phyloP scores from a whole-genome alignment of 2,113 vertebrate genomes.

The Hyperopisus bebe region DNA sequence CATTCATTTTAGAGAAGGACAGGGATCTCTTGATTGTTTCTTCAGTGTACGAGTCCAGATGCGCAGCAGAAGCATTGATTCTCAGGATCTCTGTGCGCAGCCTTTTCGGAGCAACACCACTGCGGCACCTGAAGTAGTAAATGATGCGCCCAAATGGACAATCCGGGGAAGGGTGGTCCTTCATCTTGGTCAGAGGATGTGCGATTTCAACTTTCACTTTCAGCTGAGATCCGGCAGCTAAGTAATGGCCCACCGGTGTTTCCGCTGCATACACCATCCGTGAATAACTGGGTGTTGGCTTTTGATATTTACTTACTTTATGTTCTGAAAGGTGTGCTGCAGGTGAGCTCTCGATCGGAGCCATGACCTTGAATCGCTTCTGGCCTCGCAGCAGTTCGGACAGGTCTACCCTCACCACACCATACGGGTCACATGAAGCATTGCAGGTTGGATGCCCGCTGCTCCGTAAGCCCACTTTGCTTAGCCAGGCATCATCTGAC shows the following conservation, averaged over 20 bases:
- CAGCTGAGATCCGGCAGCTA: conserved; percentile 59
- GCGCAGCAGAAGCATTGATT: conserved; percentile 62
- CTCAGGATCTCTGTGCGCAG: conserved; percentile 58
- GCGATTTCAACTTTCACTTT: conserved; percentile 67
- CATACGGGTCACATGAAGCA: conserved; percentile 50
- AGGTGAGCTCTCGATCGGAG: conserved; percentile 57
- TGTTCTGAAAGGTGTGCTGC: conserved; percentile 10
- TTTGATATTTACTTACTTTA: conserved; percentile 13
- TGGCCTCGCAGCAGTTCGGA: conserved; percentile 60
- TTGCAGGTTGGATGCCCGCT: conserved; percentile 28
- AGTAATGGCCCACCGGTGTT: conserved; percentile 60
- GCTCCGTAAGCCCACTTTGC: conserved; percentile 30
- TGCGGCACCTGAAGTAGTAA: conserved; percentile 56
- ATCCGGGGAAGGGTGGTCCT: neutral
- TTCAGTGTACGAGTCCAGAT: conserved; percentile 39
- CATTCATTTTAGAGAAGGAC: conserved; percentile 44
- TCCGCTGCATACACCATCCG: neutral
- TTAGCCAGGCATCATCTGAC: conserved; percentile 41
- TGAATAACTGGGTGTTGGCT: neutral
- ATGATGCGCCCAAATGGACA: conserved; percentile 61
- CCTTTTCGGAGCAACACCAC: conserved; percentile 38
- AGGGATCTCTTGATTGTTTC: conserved; percentile 41
- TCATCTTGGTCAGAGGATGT: conserved; percentile 36
- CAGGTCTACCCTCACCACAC: conserved; percentile 62
- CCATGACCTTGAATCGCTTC: conserved; percentile 50